phyloP scores from a whole-genome alignment of 2,888 invertebrate species.

The Lochmaea capreae region DNA sequence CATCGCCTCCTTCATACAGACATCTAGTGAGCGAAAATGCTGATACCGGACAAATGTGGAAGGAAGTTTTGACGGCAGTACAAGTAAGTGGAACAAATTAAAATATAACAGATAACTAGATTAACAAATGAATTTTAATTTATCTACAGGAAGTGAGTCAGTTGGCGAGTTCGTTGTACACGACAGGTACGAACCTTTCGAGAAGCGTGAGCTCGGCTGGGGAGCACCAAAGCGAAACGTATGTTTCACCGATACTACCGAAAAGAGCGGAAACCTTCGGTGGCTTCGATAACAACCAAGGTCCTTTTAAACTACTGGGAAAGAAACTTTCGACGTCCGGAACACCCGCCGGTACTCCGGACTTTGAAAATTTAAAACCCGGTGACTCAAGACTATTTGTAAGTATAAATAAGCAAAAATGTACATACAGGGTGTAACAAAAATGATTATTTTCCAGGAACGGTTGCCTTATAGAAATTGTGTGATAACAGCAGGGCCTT shows the following conservation, averaged over 20 bases:
- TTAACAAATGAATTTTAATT: constrained; percentile 11
- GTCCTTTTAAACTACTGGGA: constrained; percentile 59
- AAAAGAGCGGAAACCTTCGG: constrained; percentile 96
- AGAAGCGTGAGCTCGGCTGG: constrained; percentile 95
- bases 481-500: constrained; percentile 66
- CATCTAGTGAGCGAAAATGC: constrained; percentile 81
- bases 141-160: constrained; percentile 76
- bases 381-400: constrained; percentile 64
- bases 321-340: constrained; percentile 62
- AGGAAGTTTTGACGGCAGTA: constrained; percentile 82
- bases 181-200: constrained; percentile 82
- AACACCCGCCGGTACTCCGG: constrained; percentile 60
- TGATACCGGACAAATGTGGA: constrained; percentile 84
- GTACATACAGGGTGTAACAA: too few relatives aligned
- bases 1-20: constrained; percentile 77
- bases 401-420: constrained; percentile 46
- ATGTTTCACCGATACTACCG: constrained; percentile 87
- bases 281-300: constrained; percentile 81
- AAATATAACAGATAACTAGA: too few relatives aligned
- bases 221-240: constrained; percentile 88
- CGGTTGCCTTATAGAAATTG: constrained; percentile 68
- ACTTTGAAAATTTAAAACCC: constrained; percentile 63
- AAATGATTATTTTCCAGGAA: constrained; percentile 59
- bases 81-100: constrained; percentile 67
- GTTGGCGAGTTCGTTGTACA: constrained; percentile 79